Evolutionary conservation across 2,888 invertebrate species (phyloP).

Genomic region (Drosophila flavopinicola): DNA sequence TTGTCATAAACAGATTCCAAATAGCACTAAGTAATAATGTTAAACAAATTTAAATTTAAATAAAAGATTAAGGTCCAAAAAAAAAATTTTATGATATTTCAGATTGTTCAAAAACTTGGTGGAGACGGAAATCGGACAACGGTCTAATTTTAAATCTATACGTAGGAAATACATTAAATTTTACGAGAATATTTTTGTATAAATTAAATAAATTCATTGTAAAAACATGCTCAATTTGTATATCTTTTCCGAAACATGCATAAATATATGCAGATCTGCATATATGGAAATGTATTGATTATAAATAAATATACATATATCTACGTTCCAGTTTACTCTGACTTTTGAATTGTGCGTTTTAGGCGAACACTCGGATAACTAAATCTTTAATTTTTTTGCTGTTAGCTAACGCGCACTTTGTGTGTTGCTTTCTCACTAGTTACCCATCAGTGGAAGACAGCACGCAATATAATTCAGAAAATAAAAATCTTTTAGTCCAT

Average conservation of each 20-base stretch:
- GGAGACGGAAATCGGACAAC: constrained; percentile 93
- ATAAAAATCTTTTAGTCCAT: too few relatives aligned
- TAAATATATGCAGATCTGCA: too few relatives aligned
- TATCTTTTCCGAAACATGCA: too few relatives aligned
- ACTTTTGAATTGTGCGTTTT: too few relatives aligned
- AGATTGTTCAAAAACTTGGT: constrained; percentile 92
- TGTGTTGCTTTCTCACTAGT: neutral
- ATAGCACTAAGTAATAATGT: too few relatives aligned
- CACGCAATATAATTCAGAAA: too few relatives aligned
- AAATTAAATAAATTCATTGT: constrained; percentile 67
- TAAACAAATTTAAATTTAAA: neutral
- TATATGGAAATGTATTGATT: too few relatives aligned
- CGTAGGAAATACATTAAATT: constrained; percentile 44
- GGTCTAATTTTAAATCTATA: constrained; percentile 86
- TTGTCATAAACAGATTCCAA: neutral
- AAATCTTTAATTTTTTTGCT: neutral
- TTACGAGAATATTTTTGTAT: constrained; percentile 67
- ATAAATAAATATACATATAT: too few relatives aligned
- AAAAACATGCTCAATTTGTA: too few relatives aligned
- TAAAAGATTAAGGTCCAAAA: neutral
- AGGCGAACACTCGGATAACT: too few relatives aligned
- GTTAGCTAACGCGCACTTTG: neutral
- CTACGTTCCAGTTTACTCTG: too few relatives aligned
- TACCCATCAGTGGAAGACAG: too few relatives aligned
- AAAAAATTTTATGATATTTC: constrained; percentile 72